phyloP scores from a whole-genome alignment of 1,140 invertebrate genomes.

The Drosophila ercepeae region DNA sequence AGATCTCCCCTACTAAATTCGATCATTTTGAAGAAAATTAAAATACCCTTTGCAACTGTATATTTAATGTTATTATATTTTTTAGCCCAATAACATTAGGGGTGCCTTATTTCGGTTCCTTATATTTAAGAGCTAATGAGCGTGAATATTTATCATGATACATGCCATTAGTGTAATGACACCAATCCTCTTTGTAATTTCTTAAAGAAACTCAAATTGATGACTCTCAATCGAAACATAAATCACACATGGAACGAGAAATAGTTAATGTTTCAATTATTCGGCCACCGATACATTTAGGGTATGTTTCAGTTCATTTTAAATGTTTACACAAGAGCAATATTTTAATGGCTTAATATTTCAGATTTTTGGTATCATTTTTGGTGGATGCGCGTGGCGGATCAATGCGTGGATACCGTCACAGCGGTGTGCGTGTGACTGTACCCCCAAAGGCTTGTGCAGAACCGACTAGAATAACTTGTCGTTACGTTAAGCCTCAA shows the following conservation, averaged over 20 bases:
- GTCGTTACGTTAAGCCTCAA: slow-evolving; percentile 92
- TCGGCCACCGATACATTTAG: slow-evolving; percentile 88
- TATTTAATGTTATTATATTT: not conserved
- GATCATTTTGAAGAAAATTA: too few species aligned
- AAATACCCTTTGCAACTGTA: slow-evolving; percentile 85
- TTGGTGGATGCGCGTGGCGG: slow-evolving; percentile 99
- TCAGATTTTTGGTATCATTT: slow-evolving; percentile 99
- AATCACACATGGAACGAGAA: slow-evolving; percentile 13
- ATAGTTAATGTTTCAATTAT: slow-evolving; percentile 89
- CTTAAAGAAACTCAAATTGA: slow-evolving; percentile 3
- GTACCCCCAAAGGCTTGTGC: slow-evolving; percentile 97
- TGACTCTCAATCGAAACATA: not conserved
- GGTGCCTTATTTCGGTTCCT: slow-evolving; percentile 99
- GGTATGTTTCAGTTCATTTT: slow-evolving; percentile 85
- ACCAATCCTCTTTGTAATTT: not conserved
- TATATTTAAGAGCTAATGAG: slow-evolving; percentile 96
- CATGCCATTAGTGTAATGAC: too few species aligned
- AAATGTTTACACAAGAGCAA: too few species aligned
- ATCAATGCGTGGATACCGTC: slow-evolving; percentile 98
- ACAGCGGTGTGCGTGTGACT: slow-evolving; percentile 98
- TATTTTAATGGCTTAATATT: slow-evolving; percentile 3
- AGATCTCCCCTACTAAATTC: too few species aligned
- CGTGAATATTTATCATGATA: too few species aligned
- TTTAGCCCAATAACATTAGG: slow-evolving; percentile 96
- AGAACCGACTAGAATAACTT: slow-evolving; percentile 97